Percentiles rank a stretch among this genome's conserved stretches.
Evolutionary conservation across 2,797 vertebrate species (phyloP).

Genomic region (Parauchenoglanis ngamensis): DNA sequence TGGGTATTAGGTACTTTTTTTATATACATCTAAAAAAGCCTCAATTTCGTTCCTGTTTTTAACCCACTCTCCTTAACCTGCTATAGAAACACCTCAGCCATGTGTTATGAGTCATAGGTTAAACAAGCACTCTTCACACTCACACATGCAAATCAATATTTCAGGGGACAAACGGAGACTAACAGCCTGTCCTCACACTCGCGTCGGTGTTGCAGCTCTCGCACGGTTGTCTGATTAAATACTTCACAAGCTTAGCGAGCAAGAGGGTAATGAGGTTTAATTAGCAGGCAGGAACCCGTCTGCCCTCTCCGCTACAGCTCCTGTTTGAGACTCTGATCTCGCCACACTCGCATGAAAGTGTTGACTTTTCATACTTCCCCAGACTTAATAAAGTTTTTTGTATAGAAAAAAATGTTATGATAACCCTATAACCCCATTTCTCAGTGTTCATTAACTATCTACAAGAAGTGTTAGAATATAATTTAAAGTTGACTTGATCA

Average conservation of each 20-base stretch:
- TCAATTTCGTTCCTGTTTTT: not conserved
- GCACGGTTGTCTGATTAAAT: slow-evolving; percentile 44
- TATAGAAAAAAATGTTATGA: not conserved
- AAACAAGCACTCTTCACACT: slow-evolving; percentile 31
- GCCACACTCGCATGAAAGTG: slow-evolving; percentile 15
- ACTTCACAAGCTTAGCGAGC: slow-evolving; percentile 44
- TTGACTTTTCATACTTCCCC: slow-evolving; percentile 13
- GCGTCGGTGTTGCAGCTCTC: slow-evolving; percentile 11
- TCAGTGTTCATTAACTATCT: not conserved
- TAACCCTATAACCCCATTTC: not conserved
- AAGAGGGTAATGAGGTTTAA: slow-evolving; percentile 52
- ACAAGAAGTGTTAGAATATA: not conserved
- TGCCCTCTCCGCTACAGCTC: slow-evolving; percentile 16
- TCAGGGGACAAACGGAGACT: slow-evolving; percentile 26
- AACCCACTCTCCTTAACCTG: too few species aligned
- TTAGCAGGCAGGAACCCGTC: slow-evolving; percentile 40
- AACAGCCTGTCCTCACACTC: slow-evolving; percentile 36
- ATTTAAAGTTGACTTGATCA: not conserved
- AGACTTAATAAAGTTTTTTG: slow-evolving; percentile 34
- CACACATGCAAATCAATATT: slow-evolving; percentile 15
- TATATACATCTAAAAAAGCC: not conserved
- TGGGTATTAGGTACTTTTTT: not conserved
- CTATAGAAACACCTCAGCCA: not conserved
- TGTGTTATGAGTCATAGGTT: slow-evolving; percentile 9
- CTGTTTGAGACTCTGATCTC: slow-evolving; percentile 32